Percentiles rank a stretch among this genome's conserved stretches.
phyloP scores from a whole-genome alignment of 1,140 invertebrate species.

The Aphelenchoides besseyi region DNA sequence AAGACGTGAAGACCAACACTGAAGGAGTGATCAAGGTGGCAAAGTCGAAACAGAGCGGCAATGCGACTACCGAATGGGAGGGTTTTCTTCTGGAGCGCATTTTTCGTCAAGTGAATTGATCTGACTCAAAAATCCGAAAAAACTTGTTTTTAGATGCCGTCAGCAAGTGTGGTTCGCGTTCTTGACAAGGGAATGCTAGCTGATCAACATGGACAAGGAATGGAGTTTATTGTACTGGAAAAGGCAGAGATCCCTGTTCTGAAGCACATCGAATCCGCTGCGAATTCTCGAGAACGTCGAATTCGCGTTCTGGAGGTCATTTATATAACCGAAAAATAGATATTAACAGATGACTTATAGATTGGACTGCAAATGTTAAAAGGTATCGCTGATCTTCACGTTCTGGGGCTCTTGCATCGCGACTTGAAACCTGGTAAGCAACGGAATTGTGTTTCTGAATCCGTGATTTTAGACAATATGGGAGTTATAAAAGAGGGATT shows the following conservation, averaged over 20 bases:
- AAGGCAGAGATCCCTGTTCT: conserved; percentile 32
- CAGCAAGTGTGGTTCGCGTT: conserved; percentile 38
- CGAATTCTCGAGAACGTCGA: neutral
- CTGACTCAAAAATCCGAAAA: neutral
- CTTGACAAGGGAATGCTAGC: conserved; percentile 45
- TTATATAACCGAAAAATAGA: neutral
- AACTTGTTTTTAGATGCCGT: conserved; percentile 28
- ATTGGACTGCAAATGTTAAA: conserved; percentile 39
- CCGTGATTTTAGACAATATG: neutral
- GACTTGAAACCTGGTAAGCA: conserved; percentile 45
- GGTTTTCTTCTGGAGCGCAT: conserved; percentile 36
- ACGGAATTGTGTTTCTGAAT: neutral
- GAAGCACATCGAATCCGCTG: conserved; percentile 32
- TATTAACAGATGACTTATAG: conserved; percentile 11
- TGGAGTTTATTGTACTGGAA: conserved; percentile 50
- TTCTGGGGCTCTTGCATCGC: conserved; percentile 35
- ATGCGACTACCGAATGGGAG: conserved; percentile 46
- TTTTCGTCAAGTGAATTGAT: conserved; percentile 24
- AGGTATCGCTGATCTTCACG: conserved; percentile 44
- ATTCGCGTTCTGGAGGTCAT: neutral
- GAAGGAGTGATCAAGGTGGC: conserved; percentile 42
- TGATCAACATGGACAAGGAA: conserved; percentile 39
- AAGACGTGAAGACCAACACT: conserved; percentile 26
- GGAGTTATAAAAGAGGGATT: neutral
- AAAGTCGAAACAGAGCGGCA: conserved; percentile 27